Evolutionary conservation across 92 coral and sea anemone species (phyloP).

Genomic region (Porites divaricata): DNA sequence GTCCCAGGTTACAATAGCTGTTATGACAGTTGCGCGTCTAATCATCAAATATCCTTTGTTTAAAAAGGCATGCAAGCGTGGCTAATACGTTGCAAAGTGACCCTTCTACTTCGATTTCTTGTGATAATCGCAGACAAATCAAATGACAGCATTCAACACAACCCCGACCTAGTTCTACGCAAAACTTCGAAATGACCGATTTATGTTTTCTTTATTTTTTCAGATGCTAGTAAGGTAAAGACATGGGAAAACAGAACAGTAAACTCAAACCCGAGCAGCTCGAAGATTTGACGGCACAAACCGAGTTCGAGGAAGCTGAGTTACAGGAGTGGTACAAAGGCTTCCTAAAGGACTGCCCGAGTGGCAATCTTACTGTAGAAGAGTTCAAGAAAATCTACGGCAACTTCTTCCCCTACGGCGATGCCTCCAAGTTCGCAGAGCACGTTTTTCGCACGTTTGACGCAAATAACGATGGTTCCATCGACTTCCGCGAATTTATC

Average conservation of each 20-base stretch:
- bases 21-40: too few relatives aligned
- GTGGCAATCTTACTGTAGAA: constrained; percentile 87
- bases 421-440: constrained; percentile 98
- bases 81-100: too few relatives aligned
- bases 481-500: constrained; percentile 99
- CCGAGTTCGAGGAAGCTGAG: constrained; percentile 91
- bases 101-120: too few relatives aligned
- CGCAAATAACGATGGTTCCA: constrained; percentile 85
- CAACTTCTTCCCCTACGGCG: constrained; percentile 97
- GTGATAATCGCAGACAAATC: too few relatives aligned
- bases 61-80: too few relatives aligned
- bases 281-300: constrained; percentile 82
- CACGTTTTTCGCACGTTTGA: constrained; percentile 99
- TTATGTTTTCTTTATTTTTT: neutral
- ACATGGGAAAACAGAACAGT: constrained; percentile 98
- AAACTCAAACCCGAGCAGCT: constrained; percentile 92
- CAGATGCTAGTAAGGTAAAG: neutral
- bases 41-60: too few relatives aligned
- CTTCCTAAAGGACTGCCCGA: constrained; percentile 93
- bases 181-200: too few relatives aligned
- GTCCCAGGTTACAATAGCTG: too few relatives aligned
- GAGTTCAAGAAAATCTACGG: constrained; percentile 98
- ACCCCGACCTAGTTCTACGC: too few relatives aligned
- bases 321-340: constrained; percentile 99
- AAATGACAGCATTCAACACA: too few relatives aligned